phyloP scores from a whole-genome alignment of 53 echinoderm and acorn worm species.

The Mesocentrotus franciscanus region DNA sequence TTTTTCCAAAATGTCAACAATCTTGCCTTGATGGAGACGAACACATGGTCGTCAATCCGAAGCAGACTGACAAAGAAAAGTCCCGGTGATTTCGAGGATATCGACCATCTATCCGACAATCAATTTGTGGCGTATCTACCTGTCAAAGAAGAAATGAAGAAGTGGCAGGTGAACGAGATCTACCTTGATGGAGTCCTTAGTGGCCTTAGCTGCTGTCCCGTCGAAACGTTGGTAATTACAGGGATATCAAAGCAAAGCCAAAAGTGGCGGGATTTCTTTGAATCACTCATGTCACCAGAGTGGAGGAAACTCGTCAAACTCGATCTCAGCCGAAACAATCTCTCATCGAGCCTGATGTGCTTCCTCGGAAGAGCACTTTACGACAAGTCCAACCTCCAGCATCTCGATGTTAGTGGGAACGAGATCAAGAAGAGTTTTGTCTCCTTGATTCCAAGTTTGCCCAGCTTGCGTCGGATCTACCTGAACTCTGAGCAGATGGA shows the following conservation, averaged over 20 bases:
- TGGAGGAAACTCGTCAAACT: conserved; percentile 63
- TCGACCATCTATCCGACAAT: conserved; percentile 62
- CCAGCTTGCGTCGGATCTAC: conserved; percentile 66
- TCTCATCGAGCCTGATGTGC: conserved; percentile 44
- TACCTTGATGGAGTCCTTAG: conserved; percentile 65
- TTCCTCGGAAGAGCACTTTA: conserved; percentile 63
- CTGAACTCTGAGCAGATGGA: conserved; percentile 67
- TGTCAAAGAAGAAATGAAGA: conserved; percentile 72
- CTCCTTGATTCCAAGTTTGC: conserved; percentile 55
- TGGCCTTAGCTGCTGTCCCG: conserved; percentile 62
- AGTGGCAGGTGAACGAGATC: conserved; percentile 70
- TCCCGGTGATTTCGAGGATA: conserved; percentile 50
- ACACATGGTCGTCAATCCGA: conserved; percentile 50
- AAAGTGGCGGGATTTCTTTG: conserved; percentile 65
- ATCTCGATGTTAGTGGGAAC: conserved; percentile 75
- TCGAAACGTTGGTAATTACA: conserved; percentile 69
- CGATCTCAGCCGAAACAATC: conserved; percentile 72
- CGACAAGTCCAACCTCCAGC: conserved; percentile 62
- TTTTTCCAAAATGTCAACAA: conserved; percentile 63
- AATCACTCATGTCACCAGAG: conserved; percentile 49
- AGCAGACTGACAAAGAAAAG: conserved; percentile 35
- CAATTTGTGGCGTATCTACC: conserved; percentile 68
- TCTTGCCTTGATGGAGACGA: conserved; percentile 44
- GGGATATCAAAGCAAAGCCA: conserved; percentile 58
- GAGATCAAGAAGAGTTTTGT: conserved; percentile 69